Evolutionary conservation across 2,113 vertebrate species (phyloP), one percentile per base, ranked within the genome.

Genomic region (Lonchura striata): DNA sequence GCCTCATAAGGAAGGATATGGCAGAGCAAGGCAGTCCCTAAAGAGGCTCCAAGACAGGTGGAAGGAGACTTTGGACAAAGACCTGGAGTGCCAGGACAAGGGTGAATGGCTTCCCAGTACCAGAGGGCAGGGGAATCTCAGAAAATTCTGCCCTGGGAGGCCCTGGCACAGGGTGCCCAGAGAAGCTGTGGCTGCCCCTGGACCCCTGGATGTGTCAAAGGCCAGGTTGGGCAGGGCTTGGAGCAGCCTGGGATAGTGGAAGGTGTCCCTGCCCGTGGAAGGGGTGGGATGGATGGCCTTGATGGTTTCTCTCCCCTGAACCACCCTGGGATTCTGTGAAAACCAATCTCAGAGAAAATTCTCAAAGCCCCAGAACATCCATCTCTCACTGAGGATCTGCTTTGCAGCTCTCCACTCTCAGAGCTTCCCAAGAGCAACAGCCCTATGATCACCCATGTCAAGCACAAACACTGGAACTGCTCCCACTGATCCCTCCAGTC

Each of bases 181-280:
- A 72, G 35, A 2, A 3, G 65, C 49, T 71, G 65, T 27, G 66
- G 0, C 49, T 46, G 23, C 15, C 27, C 23, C 44, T 59, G n/a
- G 15, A 74, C 20, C 19, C 39, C 46, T 75, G 61, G 20, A 3
- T 0, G n/a, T 47, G 30, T 8, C 0, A 30, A 1, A 53, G 69
- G 16, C 37, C 60, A 60, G 28, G 39, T 0, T 7, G 47, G n/a
- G n/a, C n/a, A n/a, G n/a, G n/a, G n/a, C n/a, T n/a, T n/a, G n/a
- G n/a, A n/a, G n/a, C n/a, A n/a, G n/a, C n/a, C n/a, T n/a, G n/a
- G n/a, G n/a, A n/a, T n/a, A n/a, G n/a, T n/a, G n/a, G n/a, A n/a
- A n/a, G n/a, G n/a, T n/a, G n/a, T n/a, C n/a, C n/a, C n/a, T n/a
- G n/a, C n/a, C n/a, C n/a, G n/a, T n/a, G 46, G 3, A 23, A 81